Conservation (phyloP, 2,113 vertebrate species). For the Hippoglossus stenolepis region DNA sequence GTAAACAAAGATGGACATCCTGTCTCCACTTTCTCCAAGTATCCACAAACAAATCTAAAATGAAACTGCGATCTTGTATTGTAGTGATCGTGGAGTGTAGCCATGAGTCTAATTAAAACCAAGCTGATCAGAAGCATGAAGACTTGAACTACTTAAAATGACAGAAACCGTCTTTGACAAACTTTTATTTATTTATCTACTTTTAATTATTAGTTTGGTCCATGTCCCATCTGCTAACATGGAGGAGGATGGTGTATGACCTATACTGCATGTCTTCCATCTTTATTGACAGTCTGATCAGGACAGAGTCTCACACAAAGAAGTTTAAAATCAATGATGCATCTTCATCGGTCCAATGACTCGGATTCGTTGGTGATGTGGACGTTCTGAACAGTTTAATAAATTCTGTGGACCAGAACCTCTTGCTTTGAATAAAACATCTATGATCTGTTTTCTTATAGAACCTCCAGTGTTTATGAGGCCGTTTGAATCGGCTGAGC, state of each 20-base stretch:
- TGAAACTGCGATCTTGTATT: not conserved
- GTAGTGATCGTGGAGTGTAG: not conserved
- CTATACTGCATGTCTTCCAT: not conserved
- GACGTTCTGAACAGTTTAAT: not conserved
- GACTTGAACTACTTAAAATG: no score
- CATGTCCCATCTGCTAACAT: not conserved
- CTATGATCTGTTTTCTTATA: conserved; percentile 66
- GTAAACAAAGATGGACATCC: not conserved
- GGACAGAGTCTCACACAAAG: no score
- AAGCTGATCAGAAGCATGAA: no score
- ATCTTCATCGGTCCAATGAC: no score
- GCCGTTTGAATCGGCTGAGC: conserved; percentile 88
- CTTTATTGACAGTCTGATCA: not conserved
- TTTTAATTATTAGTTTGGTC: no score
- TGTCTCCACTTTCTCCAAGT: not conserved
- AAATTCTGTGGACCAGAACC: conserved; percentile 40
- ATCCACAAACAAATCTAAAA: not conserved
- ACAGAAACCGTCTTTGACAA: no score
- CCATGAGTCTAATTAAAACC: no score
- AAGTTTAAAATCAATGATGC: no score
- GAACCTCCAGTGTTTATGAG: conserved; percentile 91
- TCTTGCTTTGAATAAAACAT: not conserved
- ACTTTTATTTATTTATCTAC: no score
- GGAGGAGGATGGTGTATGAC: not conserved
- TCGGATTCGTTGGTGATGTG: not conserved